These are phyloP conservation scores for Tetragnatha versicolor DNA, from an alignment of 1,140 invertebrate genomes.

Conservation along the genomic window DNA sequence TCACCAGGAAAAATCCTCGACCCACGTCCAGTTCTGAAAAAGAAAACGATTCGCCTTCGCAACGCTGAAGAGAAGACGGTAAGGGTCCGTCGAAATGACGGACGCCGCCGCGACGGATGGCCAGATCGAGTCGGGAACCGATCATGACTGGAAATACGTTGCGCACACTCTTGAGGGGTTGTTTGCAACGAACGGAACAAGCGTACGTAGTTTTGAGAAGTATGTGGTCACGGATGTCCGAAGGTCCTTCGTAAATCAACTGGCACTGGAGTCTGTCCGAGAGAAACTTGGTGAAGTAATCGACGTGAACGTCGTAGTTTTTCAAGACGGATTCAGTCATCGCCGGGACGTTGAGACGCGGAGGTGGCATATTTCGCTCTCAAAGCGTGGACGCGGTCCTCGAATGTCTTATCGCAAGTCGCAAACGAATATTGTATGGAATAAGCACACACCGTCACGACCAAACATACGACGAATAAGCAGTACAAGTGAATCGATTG, in stretches of 20 bases:
- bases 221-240: neutral
- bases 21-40: neutral
- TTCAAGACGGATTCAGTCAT: neutral
- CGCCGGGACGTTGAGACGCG: too few species aligned
- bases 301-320: neutral
- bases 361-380: neutral
- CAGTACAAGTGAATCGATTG: slow-evolving; percentile 17
- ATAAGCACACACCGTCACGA: neutral
- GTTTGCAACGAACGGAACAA: neutral
- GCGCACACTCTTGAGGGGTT: neutral
- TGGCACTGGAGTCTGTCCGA: neutral
- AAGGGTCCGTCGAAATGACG: neutral
- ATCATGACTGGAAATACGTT: neutral
- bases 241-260: neutral
- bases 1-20: neutral
- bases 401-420: neutral
- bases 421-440: neutral
- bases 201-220: neutral
- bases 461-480: neutral
- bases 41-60: neutral
- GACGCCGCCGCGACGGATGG: neutral
- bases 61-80: neutral
- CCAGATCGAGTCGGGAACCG: neutral
- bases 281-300: neutral
- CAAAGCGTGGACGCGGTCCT: neutral